Percentiles rank a stretch among this genome's conserved stretches.
These are phyloP conservation scores for Solen grandis DNA, from an alignment of 1,140 invertebrate species.

Conservation along the genomic window DNA sequence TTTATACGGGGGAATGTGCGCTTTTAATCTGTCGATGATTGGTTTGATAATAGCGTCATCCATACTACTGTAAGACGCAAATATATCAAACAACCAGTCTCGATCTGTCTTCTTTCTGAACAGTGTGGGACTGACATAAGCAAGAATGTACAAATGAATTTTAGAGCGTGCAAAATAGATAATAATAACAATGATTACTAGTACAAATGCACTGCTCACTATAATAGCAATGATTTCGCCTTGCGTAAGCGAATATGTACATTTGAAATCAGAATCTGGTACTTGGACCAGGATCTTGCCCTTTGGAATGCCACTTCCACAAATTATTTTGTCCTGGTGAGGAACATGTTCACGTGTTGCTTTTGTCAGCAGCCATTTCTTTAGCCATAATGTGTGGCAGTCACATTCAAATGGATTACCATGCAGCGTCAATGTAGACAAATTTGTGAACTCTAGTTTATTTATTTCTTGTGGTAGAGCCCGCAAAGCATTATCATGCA, in stretches of 20 bases:
- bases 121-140: no score
- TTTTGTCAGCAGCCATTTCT: constrained; percentile 31
- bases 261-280: constrained; percentile 2
- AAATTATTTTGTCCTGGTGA: constrained; percentile 38
- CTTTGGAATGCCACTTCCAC: constrained; percentile 22
- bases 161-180: constrained; percentile 15
- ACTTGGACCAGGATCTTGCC: constrained; percentile 37
- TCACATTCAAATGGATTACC: constrained; percentile 56
- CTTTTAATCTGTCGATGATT: constrained; percentile 91
- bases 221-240: constrained; percentile 26
- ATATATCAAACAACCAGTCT: constrained; percentile 88
- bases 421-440: constrained; percentile 28
- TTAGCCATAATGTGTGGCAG: constrained; percentile 42
- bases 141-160: constrained; percentile 44
- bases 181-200: constrained; percentile 17
- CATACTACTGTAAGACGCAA: constrained; percentile 95
- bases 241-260: background rate
- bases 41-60: constrained; percentile 94
- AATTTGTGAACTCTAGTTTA: background rate
- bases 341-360: constrained; percentile 18
- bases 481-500: constrained; percentile 5
- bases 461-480: background rate
- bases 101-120: constrained; percentile 11
- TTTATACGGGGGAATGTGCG: constrained; percentile 90
- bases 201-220: background rate